Conservation (phyloP, 1,140 invertebrate genomes). For the Macrobrachium rosenbergii region DNA sequence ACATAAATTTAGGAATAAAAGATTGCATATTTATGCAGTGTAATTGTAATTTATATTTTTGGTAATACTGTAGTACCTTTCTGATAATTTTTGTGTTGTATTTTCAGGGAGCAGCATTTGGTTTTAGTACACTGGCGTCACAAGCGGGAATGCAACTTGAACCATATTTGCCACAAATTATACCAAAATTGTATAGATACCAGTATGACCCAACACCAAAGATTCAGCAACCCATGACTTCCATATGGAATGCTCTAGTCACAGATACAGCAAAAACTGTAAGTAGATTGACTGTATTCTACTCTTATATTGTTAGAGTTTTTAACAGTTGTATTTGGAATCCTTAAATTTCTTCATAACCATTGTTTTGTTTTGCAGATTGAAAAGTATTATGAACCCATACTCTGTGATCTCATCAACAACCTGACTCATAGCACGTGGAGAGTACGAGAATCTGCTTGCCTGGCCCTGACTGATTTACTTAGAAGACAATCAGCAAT, state of each 20-base stretch:
- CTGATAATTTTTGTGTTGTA: conserved; percentile 29
- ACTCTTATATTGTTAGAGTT: neutral
- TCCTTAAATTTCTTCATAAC: conserved; percentile 6
- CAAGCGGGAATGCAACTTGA: conserved; percentile 86
- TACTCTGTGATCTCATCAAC: conserved; percentile 82
- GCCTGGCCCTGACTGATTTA: conserved; percentile 87
- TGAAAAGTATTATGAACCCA: conserved; percentile 89
- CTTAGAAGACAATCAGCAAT: conserved; percentile 76
- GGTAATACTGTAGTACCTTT: conserved; percentile 66
- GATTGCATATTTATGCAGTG: neutral
- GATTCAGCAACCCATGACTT: conserved; percentile 90
- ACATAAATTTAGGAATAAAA: too few relatives aligned
- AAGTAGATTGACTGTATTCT: conserved; percentile 1
- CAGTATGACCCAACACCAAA: conserved; percentile 91
- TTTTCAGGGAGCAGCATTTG: conserved; percentile 87
- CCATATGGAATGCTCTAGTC: conserved; percentile 92
- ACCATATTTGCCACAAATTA: conserved; percentile 84
- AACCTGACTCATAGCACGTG: conserved; percentile 89
- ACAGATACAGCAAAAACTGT: conserved; percentile 86
- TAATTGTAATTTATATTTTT: neutral
- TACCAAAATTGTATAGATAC: conserved; percentile 86
- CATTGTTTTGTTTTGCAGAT: conserved; percentile 74
- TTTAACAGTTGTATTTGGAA: neutral
- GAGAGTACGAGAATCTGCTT: conserved; percentile 91
- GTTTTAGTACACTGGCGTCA: conserved; percentile 86